Base-by-base conservation (phyloP, 2,113 vertebrate genomes). In the Cephalopterus ornatus region DNA sequence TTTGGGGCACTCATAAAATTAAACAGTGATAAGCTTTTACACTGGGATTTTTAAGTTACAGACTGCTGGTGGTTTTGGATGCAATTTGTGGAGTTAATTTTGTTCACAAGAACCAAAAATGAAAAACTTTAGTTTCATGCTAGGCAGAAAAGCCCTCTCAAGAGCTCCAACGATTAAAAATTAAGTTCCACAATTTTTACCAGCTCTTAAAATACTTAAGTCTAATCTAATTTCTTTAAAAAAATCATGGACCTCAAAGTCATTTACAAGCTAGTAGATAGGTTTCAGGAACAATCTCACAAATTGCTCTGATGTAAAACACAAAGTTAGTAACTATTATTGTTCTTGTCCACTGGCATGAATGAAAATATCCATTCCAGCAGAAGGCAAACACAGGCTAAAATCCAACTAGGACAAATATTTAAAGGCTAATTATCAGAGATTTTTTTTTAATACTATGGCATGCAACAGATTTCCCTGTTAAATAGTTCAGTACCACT, bases 1-100 rank as follows among this genome's bases (percentile, higher is more conserved):
- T 93, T 97, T 88, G 56, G 65, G 88, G 79, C 62, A 96, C 89
- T 96, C 89, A 72, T 65, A 93, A 96, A 91, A 95, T 78, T 93
- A 95, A 95, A 94, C 6, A 95, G 65, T 87, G 82, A 92, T 86
- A 86, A 95, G 95, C 71, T 93, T 94, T 71, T 95, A 93, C 81
- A 77, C 41, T 82, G 77, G 77, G 89, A 88, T 91, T 92, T 96
- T 35, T 71, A 92, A 89, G 88, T 89, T 88, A 81, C 90, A 95
- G 92, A 78, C 61, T 68, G 76, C 27, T 61, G 72, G 76, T 91
- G 53, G 52, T 5, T 97, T 84, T 75, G 66, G 80, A 96, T 72
- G 52, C 56, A 72, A 68, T 91, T 68, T 52, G 75, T 80, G 37
- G 47, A 71, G 81, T 74, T 93, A 93, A 92, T 92, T 93, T 92